Evolutionary conservation across 2,113 vertebrate genomes (phyloP), one percentile per base, ranked within the genome.

Genomic region (Anarhynchus alexandrinus): DNA sequence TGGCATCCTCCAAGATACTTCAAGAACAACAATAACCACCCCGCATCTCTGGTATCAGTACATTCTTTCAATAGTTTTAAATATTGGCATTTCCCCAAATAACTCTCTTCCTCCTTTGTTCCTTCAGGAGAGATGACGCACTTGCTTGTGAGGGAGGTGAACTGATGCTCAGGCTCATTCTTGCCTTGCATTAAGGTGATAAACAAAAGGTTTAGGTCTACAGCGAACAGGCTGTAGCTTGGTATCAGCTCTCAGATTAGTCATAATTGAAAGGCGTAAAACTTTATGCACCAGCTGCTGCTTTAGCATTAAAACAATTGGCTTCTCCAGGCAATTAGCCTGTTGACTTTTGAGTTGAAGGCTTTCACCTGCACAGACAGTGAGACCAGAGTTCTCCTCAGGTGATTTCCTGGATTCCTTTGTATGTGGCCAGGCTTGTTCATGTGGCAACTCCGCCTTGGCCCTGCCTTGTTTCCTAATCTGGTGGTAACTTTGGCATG

Each of bases 121-220:
- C 27, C 65, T 89, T 45, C 5, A 9, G 69, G 89, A 91, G 86
- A 16, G 43, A 65, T 93, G 93, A 96, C 7, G 11, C 80, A 62
- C 38, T 81, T 11, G 38, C 69, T 36, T 25, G 69, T 43, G 89
- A 91, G 77, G 72, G 88, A 92, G 89, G 47, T n/a, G 81, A 95
- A 57, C 55, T 71, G 95, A 78, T 96, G 94, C 78, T 93, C 73
- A 76, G 87, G 87, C 89, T 93, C 66, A 1, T 84, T 87, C 93
- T 77, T 94, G 87, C 6, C 89, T 96, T 42, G 36, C 15, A 34
- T 49, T 18, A n/a, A 89, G 83, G 81, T 72, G 91, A 69, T 65
- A 96, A 97, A 90, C 87, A 95, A 80, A 79, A 89, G 77, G 58
- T 84, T 94, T 61, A 49, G 89, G 69, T 64, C 61, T 45, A 26